phyloP scores from a whole-genome alignment of 2,888 invertebrate genomes.

The Lasioglossum oenotherae region DNA sequence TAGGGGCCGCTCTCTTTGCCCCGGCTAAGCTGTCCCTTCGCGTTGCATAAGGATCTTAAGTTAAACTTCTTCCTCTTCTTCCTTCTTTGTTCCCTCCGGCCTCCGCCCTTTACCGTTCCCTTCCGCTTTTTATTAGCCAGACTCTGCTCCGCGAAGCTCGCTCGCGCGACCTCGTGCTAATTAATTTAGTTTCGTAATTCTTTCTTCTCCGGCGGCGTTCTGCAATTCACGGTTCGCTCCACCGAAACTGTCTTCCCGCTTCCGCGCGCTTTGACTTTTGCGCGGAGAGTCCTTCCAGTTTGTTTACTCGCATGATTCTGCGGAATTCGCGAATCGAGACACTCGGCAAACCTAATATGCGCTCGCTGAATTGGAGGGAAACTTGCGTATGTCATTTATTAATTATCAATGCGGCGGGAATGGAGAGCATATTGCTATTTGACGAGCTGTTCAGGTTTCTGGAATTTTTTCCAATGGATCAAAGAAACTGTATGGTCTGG shows the following conservation, averaged over 20 bases:
- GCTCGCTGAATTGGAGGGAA: neutral
- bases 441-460: neutral
- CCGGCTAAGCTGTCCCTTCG: constrained; percentile 23
- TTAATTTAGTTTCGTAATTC: constrained; percentile 82
- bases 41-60: constrained; percentile 69
- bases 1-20: constrained; percentile 11
- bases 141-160: constrained; percentile 61
- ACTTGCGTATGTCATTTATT: neutral
- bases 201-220: constrained; percentile 65
- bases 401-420: neutral
- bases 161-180: constrained; percentile 74
- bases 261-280: constrained; percentile 27
- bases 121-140: constrained; percentile 66
- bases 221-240: constrained; percentile 67
- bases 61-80: constrained; percentile 40
- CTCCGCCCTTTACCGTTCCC: constrained; percentile 15
- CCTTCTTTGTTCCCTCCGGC: constrained; percentile 1
- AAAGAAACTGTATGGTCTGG: neutral
- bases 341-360: constrained; percentile 5
- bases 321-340: constrained; percentile 36
- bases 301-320: constrained; percentile 39
- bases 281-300: constrained; percentile 39
- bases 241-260: constrained; percentile 35
- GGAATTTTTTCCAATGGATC: neutral
- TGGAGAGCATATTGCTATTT: neutral